These are phyloP conservation scores for Corythornis leucogaster DNA, from an alignment of 2,797 vertebrate species.

Conservation along the genomic window DNA sequence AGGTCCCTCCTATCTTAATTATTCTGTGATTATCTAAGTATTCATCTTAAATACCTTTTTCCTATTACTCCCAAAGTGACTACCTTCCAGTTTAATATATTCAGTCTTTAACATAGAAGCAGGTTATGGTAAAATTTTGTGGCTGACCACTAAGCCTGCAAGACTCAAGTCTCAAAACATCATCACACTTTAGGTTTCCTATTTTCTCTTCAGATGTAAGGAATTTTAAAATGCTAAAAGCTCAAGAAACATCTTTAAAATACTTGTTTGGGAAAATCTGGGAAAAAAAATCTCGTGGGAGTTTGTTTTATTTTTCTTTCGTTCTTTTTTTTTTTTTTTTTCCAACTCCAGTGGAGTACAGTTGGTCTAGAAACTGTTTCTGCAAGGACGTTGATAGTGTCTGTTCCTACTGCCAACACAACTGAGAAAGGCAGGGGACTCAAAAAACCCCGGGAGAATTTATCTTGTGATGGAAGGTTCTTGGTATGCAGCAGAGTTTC, in stretches of 20 bases:
- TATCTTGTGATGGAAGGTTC: neutral
- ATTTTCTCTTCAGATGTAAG: neutral
- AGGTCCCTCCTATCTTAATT: neutral
- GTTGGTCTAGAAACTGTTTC: neutral
- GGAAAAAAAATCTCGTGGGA: neutral
- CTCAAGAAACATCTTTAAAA: neutral
- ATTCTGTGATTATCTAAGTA: neutral
- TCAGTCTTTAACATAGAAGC: neutral
- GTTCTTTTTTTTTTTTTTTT: too few species aligned
- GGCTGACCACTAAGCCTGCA: neutral
- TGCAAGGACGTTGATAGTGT: neutral
- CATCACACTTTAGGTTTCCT: neutral
- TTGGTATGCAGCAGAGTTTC: neutral
- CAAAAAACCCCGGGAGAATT: neutral
- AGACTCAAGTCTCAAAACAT: neutral
- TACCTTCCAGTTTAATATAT: neutral
- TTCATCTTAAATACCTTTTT: neutral
- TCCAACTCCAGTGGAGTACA: neutral
- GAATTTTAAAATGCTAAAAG: neutral
- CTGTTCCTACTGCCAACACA: neutral
- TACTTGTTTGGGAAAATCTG: neutral
- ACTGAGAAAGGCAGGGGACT: neutral
- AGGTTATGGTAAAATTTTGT: neutral
- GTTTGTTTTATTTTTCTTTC: neutral
- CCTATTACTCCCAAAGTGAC: neutral